A percentile compares a stretch with the other conserved stretches of the same genome.
Conservation (phyloP, 2,888 invertebrate genomes). For the Spodoptera picta region DNA sequence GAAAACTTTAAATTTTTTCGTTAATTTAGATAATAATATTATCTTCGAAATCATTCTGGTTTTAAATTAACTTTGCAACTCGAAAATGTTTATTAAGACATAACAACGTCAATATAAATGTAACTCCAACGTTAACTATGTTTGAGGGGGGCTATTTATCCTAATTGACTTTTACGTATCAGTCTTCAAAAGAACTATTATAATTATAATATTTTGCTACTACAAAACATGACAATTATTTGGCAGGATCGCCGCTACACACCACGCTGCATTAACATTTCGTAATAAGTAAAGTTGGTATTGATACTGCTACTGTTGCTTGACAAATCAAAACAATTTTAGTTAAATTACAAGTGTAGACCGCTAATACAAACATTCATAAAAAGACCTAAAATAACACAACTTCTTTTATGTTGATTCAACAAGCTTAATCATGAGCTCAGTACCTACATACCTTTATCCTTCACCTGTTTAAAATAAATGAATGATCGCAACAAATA, state of each 20-base stretch:
- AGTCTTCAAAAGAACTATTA: constrained; percentile 57
- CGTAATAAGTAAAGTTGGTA: constrained; percentile 6
- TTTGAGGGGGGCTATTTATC: constrained; percentile 47
- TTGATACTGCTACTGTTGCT: too few species aligned
- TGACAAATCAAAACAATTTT: too few species aligned
- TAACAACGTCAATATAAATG: constrained; percentile 23
- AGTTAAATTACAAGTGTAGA: too few species aligned
- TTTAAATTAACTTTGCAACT: constrained; percentile 25
- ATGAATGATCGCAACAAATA: constrained; percentile 32
- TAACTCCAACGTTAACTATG: constrained; percentile 19
- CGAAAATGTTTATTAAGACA: constrained; percentile 25
- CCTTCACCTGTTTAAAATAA: not conserved
- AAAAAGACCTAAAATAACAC: not conserved
- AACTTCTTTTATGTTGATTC: constrained; percentile 9
- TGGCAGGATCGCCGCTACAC: constrained; percentile 10
- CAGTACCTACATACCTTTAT: not conserved
- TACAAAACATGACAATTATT: constrained; percentile 42
- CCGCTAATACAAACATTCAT: too few species aligned
- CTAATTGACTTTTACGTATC: constrained; percentile 62
- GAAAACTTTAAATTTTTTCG: constrained; percentile 28
- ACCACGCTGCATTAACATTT: not conserved
- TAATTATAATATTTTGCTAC: constrained; percentile 45
- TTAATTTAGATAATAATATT: constrained; percentile 4
- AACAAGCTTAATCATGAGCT: too few species aligned
- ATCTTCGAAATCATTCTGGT: constrained; percentile 19